A percentile compares a stretch with the other conserved stretches of the same genome.
Evolutionary conservation across 2,113 vertebrate species (phyloP).

Genomic region (Dicaeum eximium): DNA sequence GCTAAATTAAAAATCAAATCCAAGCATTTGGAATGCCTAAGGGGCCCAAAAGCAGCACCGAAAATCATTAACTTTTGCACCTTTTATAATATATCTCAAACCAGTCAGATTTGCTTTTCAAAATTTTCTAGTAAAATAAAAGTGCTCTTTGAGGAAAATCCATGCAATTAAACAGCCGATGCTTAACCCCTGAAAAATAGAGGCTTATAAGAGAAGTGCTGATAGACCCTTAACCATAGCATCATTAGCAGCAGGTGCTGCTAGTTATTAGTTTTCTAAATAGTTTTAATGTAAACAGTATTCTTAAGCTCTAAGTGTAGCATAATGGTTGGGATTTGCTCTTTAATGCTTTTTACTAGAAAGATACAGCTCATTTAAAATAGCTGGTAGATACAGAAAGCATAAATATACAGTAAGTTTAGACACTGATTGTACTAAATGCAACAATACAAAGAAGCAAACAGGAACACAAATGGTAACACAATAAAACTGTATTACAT

Average conservation of each 20-base stretch:
- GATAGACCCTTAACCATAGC: slow-evolving; percentile 59
- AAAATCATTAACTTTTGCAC: slow-evolving; percentile 56
- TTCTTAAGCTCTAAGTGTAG: slow-evolving; percentile 71
- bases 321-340: slow-evolving; percentile 71
- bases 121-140: slow-evolving; percentile 73
- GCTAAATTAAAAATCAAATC: slow-evolving; percentile 58
- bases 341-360: slow-evolving; percentile 78
- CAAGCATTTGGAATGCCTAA: slow-evolving; percentile 44
- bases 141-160: slow-evolving; percentile 71
- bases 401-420: slow-evolving; percentile 80
- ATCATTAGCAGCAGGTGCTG: slow-evolving; percentile 62
- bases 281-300: slow-evolving; percentile 69
- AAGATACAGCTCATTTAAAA: slow-evolving; percentile 83
- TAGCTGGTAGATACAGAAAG: slow-evolving; percentile 80
- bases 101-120: slow-evolving; percentile 63
- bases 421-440: slow-evolving; percentile 84
- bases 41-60: slow-evolving; percentile 48
- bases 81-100: slow-evolving; percentile 61
- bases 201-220: slow-evolving; percentile 63
- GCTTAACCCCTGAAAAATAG: slow-evolving; percentile 75
- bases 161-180: slow-evolving; percentile 70
- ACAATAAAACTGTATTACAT: slow-evolving; percentile 99
- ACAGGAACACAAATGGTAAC: slow-evolving; percentile 85
- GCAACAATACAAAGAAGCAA: slow-evolving; percentile 83
- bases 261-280: slow-evolving; percentile 63